Evolutionary conservation across 2,888 invertebrate genomes (phyloP), one percentile per base, ranked within the genome.

Genomic region (Diarsia dahlii): DNA sequence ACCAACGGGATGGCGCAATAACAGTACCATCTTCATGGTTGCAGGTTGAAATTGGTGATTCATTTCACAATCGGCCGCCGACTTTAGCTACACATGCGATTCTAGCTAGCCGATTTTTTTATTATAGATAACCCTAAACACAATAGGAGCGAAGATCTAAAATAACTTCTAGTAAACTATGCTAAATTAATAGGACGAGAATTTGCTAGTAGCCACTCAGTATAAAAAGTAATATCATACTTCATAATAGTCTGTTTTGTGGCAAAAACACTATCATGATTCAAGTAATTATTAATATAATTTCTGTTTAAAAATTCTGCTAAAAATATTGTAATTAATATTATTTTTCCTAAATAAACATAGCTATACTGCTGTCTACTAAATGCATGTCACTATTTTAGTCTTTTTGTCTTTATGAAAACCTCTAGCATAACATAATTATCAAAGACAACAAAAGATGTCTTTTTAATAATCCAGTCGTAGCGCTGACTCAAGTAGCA

Each of bases 401-500:
- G 54, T 71, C 4, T 76, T 28, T 60, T 50, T 45, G 48, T 67
- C 15, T 46, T 13, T 15, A 50, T 48, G 12, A n/a, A 48, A 48
- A 20, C 4, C 63, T 56, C 71, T 79, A 68, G 52, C 64, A 56
- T 15, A 73, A 80, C 28, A 60, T 65, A n/a, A n/a, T n/a, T n/a
- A 71, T 66, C 50, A 74, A 64, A 71, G 45, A 69, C 46, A 74
- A 58, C 23, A 15, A 52, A 74, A 71, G 64, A 74, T 74, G 56
- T 56, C 67, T 78, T 82, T 75, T 46, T 34, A 67, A 58, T 56
- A 71, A 12, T 67, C 50, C 45, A 85, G 86, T 82, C 72, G 46
- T 65, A 76, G 80, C 73, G 82, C 82, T 78, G 76, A 81, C 72
- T 63, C 54, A 39, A 54, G 68, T 81, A 89, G 87, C 90, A 89